Conservation (phyloP, 2,113 vertebrate genomes). For the Gallinago paraguaiae region DNA sequence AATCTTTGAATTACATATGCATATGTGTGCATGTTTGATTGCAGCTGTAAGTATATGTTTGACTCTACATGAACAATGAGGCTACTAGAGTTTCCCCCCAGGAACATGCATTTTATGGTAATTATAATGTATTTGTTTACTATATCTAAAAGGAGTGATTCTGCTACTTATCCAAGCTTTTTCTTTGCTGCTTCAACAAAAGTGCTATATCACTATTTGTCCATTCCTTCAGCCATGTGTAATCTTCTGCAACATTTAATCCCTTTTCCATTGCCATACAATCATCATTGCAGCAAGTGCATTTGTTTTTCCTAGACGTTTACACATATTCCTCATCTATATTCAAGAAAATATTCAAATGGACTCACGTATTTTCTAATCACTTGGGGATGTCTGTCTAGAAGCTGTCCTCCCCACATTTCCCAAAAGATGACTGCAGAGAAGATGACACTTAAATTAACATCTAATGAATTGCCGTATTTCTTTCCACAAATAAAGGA, state of each 20-base stretch:
- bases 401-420: not conserved
- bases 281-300: slow-evolving; percentile 9
- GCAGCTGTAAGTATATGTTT: not conserved
- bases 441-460: not conserved
- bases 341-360: slow-evolving; percentile 6
- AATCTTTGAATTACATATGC: not conserved
- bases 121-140: not conserved
- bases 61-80: not conserved
- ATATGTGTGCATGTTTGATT: not conserved
- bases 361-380: not conserved
- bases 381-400: not conserved
- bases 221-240: not conserved
- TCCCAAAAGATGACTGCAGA: not conserved
- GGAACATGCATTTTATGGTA: not conserved
- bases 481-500: slow-evolving; percentile 5
- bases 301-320: slow-evolving; percentile 11
- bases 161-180: not conserved
- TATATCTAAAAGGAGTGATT: not conserved
- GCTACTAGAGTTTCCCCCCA: not conserved
- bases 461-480: not conserved
- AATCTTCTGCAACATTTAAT: slow-evolving; percentile 20
- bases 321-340: not conserved
- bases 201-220: not conserved
- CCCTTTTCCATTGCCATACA: not conserved
- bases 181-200: not conserved